Evolutionary conservation across 2,797 vertebrate species (phyloP).

Genomic region (Ctenopoma kingsleyae): DNA sequence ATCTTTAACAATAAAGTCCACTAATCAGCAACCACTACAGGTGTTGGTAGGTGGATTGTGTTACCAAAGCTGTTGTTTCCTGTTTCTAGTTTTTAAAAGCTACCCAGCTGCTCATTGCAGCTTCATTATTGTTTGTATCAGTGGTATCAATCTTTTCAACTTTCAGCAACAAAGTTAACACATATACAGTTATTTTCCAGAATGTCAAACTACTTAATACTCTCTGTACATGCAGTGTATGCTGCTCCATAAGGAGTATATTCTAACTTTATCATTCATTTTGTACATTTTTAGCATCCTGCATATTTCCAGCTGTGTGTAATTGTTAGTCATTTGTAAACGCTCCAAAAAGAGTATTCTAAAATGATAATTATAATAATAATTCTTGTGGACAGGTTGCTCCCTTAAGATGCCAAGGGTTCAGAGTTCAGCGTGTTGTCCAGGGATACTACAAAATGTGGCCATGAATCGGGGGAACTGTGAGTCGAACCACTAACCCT

Average conservation of each 20-base stretch:
- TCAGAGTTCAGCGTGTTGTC: too few relatives aligned
- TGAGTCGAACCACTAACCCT: too few relatives aligned
- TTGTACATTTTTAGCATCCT: background rate
- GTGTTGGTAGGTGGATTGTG: too few relatives aligned
- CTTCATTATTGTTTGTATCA: background rate
- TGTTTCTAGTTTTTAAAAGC: background rate
- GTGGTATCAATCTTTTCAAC: background rate
- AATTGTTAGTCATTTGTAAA: background rate
- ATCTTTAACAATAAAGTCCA: too few relatives aligned
- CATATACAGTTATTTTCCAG: background rate
- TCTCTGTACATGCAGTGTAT: background rate
- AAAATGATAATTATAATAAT: too few relatives aligned
- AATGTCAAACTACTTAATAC: background rate
- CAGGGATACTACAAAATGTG: too few relatives aligned
- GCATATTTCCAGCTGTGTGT: background rate
- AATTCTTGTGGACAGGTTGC: too few relatives aligned
- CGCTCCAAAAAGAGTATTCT: too few relatives aligned
- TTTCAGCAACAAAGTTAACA: background rate
- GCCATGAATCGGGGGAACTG: too few relatives aligned
- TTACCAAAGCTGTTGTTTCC: background rate
- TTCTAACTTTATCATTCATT: background rate
- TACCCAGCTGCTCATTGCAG: background rate
- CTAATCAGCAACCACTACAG: too few relatives aligned
- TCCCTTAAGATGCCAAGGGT: too few relatives aligned
- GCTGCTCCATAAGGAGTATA: background rate